Percentiles rank a stretch among this genome's conserved stretches.
phyloP scores from a whole-genome alignment of 2,113 vertebrate species.

The Myxocyprinus asiaticus region DNA sequence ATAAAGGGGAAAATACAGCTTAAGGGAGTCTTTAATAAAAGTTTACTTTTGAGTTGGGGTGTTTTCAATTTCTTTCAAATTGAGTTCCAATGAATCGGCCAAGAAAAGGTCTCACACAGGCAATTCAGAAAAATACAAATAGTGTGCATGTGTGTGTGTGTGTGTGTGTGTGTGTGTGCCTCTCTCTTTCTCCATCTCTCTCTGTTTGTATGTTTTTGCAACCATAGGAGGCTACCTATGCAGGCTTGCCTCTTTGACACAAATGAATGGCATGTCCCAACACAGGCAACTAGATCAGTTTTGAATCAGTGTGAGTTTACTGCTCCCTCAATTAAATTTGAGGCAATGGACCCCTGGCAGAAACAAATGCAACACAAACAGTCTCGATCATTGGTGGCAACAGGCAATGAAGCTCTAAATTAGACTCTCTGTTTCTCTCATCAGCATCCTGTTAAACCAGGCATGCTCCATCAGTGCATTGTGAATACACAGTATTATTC shows the following conservation, averaged over 20 bases:
- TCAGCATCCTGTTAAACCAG: slow-evolving; percentile 48
- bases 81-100: slow-evolving; percentile 17
- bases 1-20: slow-evolving; percentile 16
- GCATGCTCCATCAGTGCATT: not conserved
- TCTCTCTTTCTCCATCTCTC: too few relatives aligned
- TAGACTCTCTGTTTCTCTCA: slow-evolving; percentile 54
- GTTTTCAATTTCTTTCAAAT: not conserved
- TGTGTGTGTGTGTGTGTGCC: not conserved
- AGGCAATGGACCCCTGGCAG: slow-evolving; percentile 58
- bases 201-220: too few relatives aligned
- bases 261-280: too few relatives aligned
- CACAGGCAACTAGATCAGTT: not conserved
- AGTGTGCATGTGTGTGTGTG: not conserved
- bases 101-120: not conserved
- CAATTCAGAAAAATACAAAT: slow-evolving; percentile 8
- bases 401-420: slow-evolving; percentile 53
- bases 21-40: slow-evolving; percentile 8
- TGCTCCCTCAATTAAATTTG: slow-evolving; percentile 62
- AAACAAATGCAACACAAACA: slow-evolving; percentile 55
- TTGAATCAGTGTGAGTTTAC: slow-evolving; percentile 44
- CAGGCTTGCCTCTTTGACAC: too few relatives aligned
- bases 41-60: not conserved
- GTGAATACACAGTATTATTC: slow-evolving; percentile 45
- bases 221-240: too few relatives aligned
- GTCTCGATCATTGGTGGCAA: slow-evolving; percentile 61